Conservation (phyloP, 1,140 invertebrate species). For the Cyphomyrmex costatus region DNA sequence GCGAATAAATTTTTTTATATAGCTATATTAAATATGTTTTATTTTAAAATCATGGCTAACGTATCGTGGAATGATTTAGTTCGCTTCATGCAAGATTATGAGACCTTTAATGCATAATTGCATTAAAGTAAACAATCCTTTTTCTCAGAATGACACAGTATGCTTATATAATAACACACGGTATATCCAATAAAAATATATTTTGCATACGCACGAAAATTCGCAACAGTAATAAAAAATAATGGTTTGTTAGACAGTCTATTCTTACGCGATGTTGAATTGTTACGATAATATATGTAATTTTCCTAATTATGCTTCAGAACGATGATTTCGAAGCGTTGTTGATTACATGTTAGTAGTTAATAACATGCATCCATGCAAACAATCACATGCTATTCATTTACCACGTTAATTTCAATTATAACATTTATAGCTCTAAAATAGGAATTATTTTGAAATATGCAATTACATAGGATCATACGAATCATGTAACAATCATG, state of each 20-base stretch:
- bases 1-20: background rate
- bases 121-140: background rate
- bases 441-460: constrained; percentile 8
- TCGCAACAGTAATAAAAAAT: background rate
- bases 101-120: background rate
- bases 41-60: background rate
- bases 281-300: background rate
- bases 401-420: constrained; percentile 32
- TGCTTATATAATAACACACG: no score
- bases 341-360: constrained; percentile 33
- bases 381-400: constrained; percentile 38
- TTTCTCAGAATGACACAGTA: background rate
- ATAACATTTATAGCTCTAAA: constrained; percentile 24
- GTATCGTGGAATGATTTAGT: constrained; percentile 18
- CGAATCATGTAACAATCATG: background rate
- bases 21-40: background rate
- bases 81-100: background rate
- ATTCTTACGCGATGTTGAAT: background rate
- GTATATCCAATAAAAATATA: background rate
- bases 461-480: constrained; percentile 16
- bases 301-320: background rate
- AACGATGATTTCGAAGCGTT: constrained; percentile 20
- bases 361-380: constrained; percentile 24
- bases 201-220: background rate
- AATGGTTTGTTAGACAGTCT: background rate